Percentiles rank a stretch among this genome's conserved stretches.
These are phyloP conservation scores for Cryptomyrus ogoouensis DNA, from an alignment of 2,113 vertebrate genomes.

Conservation along the genomic window DNA sequence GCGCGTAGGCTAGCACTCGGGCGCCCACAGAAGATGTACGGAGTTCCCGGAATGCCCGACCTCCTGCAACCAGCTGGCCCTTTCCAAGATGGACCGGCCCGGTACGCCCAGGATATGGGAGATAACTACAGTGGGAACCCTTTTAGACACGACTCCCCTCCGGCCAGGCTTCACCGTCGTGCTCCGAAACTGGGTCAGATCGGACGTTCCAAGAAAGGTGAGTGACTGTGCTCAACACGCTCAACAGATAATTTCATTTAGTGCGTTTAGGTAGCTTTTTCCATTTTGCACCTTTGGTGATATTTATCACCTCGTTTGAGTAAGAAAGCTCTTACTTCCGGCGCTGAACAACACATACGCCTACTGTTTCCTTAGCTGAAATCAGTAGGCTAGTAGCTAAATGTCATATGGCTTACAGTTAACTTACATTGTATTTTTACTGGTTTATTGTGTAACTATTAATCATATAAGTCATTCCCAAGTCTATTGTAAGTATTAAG, in stretches of 20 bases:
- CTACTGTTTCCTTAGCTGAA: neutral
- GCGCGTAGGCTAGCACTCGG: neutral
- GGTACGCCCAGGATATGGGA: conserved; percentile 43
- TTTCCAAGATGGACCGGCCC: conserved; percentile 51
- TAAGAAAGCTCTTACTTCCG: neutral
- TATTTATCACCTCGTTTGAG: neutral
- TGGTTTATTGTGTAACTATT: neutral
- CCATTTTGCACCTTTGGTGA: neutral
- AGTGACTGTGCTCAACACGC: conserved; percentile 1
- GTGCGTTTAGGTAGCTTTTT: neutral
- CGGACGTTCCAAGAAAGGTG: conserved; percentile 65
- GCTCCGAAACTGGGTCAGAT: conserved; percentile 69
- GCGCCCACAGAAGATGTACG: conserved; percentile 53
- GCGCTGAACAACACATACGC: neutral
- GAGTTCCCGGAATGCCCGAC: conserved; percentile 58
- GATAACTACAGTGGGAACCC: conserved; percentile 31
- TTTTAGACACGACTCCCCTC: conserved; percentile 36
- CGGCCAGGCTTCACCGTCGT: conserved; percentile 55
- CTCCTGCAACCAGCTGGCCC: conserved; percentile 52
- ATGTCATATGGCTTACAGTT: neutral
- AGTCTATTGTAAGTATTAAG: neutral
- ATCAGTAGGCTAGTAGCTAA: neutral
- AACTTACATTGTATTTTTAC: neutral
- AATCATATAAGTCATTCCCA: neutral
- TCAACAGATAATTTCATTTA: neutral